Percentiles rank a stretch among this genome's conserved stretches.
These are phyloP conservation scores for Chascanopsetta lugubris DNA, from an alignment of 2,113 vertebrate species.

Conservation along the genomic window DNA sequence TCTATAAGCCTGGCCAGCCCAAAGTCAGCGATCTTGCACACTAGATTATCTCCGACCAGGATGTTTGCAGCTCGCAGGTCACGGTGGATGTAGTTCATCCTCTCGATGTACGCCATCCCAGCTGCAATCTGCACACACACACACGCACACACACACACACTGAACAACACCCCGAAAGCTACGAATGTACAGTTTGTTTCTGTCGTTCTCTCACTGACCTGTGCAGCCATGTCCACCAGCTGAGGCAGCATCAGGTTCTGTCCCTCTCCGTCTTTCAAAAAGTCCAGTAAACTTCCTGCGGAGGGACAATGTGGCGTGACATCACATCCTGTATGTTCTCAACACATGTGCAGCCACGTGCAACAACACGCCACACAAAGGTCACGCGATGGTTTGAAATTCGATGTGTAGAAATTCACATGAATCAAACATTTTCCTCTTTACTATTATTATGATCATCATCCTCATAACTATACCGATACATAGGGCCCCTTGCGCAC, in stretches of 20 bases:
- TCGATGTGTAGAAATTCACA: too few species aligned
- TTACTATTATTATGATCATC: too few species aligned
- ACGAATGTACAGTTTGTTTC: not conserved
- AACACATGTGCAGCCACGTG: too few species aligned
- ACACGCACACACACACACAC: not conserved
- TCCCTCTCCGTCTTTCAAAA: constrained; percentile 89
- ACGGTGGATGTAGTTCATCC: constrained; percentile 99
- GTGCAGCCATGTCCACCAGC: constrained; percentile 96
- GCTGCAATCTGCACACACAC: constrained; percentile 83
- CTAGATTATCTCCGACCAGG: constrained; percentile 92
- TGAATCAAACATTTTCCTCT: too few species aligned
- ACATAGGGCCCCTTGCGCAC: too few species aligned
- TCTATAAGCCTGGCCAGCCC: constrained; percentile 95
- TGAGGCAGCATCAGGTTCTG: constrained; percentile 89
- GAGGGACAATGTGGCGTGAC: constrained; percentile 16
- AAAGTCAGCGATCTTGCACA: constrained; percentile 98
- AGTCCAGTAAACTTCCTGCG: constrained; percentile 95
- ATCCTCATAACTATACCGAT: too few species aligned
- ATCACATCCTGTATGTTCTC: not conserved
- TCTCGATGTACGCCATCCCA: constrained; percentile 97
- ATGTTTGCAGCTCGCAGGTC: constrained; percentile 97
- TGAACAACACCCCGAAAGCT: too few species aligned
- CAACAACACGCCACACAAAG: too few species aligned
- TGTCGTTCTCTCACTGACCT: constrained; percentile 77
- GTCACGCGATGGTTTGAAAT: too few species aligned